These are phyloP conservation scores for Rhadina sibilatrix DNA, from an alignment of 2,113 vertebrate species.

Conservation along the genomic window DNA sequence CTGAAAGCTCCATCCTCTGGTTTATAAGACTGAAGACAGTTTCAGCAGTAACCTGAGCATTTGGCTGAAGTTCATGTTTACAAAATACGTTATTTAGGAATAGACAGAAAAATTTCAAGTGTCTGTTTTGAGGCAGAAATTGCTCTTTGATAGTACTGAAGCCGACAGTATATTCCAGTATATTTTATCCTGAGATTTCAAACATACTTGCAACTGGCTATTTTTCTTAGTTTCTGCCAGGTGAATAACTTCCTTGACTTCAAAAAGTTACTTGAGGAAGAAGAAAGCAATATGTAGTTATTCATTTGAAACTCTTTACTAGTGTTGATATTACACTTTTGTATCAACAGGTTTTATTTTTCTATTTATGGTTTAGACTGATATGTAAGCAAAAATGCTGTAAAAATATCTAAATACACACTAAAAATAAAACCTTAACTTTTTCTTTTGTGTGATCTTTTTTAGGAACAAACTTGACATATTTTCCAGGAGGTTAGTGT, in stretches of 20 bases:
- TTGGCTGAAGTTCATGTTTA: neutral
- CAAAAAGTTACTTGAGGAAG: neutral
- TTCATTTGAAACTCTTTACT: neutral
- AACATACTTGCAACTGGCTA: neutral
- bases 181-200: neutral
- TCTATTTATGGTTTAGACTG: neutral
- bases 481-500: neutral
- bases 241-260: neutral
- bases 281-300: neutral
- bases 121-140: neutral
- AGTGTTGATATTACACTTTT: neutral
- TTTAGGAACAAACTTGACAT: neutral
- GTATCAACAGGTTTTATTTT: neutral
- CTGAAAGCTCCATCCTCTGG: neutral
- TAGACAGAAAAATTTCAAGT: neutral
- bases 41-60: neutral
- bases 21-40: neutral
- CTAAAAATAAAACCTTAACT: neutral
- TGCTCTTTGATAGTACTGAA: neutral
- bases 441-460: neutral
- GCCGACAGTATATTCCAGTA: neutral
- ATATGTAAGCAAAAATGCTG: neutral
- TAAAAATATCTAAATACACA: neutral
- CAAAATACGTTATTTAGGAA: neutral
- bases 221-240: neutral